These are phyloP conservation scores for Hirundichthys speculiger DNA, from an alignment of 2,113 vertebrate genomes.

Conservation along the genomic window DNA sequence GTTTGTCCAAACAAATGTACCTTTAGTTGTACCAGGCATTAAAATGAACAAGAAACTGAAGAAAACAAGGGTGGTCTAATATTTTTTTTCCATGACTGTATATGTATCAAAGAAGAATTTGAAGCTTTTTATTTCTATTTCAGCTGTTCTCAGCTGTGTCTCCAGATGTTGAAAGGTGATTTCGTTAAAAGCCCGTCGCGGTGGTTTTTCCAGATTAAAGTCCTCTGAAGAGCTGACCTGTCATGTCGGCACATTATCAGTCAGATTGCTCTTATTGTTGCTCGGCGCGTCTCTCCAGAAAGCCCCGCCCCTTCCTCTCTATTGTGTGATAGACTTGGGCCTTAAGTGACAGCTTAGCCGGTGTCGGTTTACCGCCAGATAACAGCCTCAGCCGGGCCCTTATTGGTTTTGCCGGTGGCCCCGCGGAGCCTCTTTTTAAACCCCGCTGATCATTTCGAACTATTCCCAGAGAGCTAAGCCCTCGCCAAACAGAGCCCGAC, in stretches of 20 bases:
- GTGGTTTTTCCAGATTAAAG: conserved; percentile 26
- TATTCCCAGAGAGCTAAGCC: conserved; percentile 79
- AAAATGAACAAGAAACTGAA: too few species aligned
- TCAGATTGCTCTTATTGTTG: conserved; percentile 67
- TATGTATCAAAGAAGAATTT: too few species aligned
- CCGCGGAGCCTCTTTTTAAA: conserved; percentile 76
- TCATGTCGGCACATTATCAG: conserved; percentile 61
- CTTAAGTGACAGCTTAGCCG: conserved; percentile 74
- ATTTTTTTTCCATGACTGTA: too few species aligned
- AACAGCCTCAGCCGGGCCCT: conserved; percentile 67
- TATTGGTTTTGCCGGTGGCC: conserved; percentile 76
- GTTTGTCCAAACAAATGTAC: too few species aligned
- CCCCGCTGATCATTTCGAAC: conserved; percentile 77
- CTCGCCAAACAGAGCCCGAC: conserved; percentile 83
- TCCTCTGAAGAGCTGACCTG: conserved; percentile 44
- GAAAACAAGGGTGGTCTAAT: too few species aligned
- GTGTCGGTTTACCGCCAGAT: conserved; percentile 78
- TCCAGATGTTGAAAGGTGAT: conserved; percentile 21
- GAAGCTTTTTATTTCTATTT: neutral
- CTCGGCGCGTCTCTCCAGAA: conserved; percentile 41
- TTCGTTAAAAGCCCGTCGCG: conserved; percentile 24
- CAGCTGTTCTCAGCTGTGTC: neutral
- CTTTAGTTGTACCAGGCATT: too few species aligned
- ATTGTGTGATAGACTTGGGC: conserved; percentile 67
- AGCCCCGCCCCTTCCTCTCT: conserved; percentile 59